Evolutionary conservation across 2,888 invertebrate species (phyloP).

Genomic region (Gortyna flavago): DNA sequence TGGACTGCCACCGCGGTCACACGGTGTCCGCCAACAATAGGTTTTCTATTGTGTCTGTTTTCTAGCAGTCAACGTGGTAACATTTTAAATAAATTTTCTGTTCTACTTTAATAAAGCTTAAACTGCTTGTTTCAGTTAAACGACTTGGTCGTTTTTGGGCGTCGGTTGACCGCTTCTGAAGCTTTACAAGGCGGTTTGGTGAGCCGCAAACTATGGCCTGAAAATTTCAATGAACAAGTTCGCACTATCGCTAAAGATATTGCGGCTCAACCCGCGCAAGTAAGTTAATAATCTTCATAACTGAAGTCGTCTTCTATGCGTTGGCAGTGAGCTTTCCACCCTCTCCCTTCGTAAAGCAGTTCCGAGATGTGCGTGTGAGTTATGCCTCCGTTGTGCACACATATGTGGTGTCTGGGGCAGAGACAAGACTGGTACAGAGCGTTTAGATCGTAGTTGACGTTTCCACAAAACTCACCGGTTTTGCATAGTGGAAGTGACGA

Average conservation of each 20-base stretch:
- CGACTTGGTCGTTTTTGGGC: slow-evolving; percentile 90
- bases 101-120: slow-evolving; percentile 20
- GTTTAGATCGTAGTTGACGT: slow-evolving; percentile 89
- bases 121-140: slow-evolving; percentile 75
- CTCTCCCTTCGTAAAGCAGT: slow-evolving; percentile 89
- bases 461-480: slow-evolving; percentile 90
- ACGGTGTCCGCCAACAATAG: too few species aligned
- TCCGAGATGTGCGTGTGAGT: slow-evolving; percentile 86
- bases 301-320: slow-evolving; percentile 76
- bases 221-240: slow-evolving; percentile 94
- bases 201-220: slow-evolving; percentile 94
- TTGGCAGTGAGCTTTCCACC: slow-evolving; percentile 90
- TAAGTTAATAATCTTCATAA: slow-evolving; percentile 86
- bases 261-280: slow-evolving; percentile 93
- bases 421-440: slow-evolving; percentile 91
- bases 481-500: slow-evolving; percentile 88
- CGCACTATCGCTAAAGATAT: slow-evolving; percentile 92
- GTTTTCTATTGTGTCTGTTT: too few species aligned
- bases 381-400: slow-evolving; percentile 88
- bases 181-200: slow-evolving; percentile 94
- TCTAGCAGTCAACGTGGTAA: too few species aligned
- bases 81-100: not conserved
- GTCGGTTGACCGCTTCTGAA: slow-evolving; percentile 94
- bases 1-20: too few species aligned
- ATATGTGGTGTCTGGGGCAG: slow-evolving; percentile 91